These are phyloP conservation scores for Lates japonicus DNA, from an alignment of 2,797 vertebrate species.

Conservation along the genomic window DNA sequence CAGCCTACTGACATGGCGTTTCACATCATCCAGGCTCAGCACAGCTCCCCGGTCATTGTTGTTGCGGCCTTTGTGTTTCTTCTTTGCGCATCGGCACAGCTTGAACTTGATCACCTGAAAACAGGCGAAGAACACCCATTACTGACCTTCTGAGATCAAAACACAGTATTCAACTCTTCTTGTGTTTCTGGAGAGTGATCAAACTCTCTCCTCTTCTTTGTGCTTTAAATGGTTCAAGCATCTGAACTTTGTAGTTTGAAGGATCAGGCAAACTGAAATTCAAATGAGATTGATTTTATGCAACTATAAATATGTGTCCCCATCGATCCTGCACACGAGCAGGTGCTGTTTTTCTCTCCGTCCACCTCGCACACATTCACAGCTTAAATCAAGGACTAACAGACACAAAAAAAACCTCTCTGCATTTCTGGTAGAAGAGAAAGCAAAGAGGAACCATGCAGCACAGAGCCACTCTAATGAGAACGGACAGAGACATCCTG, in stretches of 20 bases:
- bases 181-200: background rate
- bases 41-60: slow-evolving; percentile 96
- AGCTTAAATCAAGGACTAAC: slow-evolving; percentile 22
- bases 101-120: slow-evolving; percentile 96
- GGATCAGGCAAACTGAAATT: slow-evolving; percentile 25
- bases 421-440: slow-evolving; percentile 7
- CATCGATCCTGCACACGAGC: slow-evolving; percentile 32
- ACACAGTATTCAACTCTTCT: background rate
- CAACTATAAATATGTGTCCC: slow-evolving; percentile 26
- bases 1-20: slow-evolving; percentile 93
- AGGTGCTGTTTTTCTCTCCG: background rate
- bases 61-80: slow-evolving; percentile 95
- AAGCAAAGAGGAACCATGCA: slow-evolving; percentile 13
- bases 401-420: slow-evolving; percentile 6
- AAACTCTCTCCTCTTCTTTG: background rate
- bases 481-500: slow-evolving; percentile 60
- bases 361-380: background rate
- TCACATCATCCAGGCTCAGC: slow-evolving; percentile 97
- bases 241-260: background rate
- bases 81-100: slow-evolving; percentile 92
- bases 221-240: slow-evolving; percentile 8
- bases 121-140: slow-evolving; percentile 19
- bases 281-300: slow-evolving; percentile 51
- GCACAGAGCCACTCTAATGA: slow-evolving; percentile 59
- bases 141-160: slow-evolving; percentile 22